These are phyloP conservation scores for Trissolcus brochymenae DNA, from an alignment of 2,888 invertebrate species.

Conservation along the genomic window DNA sequence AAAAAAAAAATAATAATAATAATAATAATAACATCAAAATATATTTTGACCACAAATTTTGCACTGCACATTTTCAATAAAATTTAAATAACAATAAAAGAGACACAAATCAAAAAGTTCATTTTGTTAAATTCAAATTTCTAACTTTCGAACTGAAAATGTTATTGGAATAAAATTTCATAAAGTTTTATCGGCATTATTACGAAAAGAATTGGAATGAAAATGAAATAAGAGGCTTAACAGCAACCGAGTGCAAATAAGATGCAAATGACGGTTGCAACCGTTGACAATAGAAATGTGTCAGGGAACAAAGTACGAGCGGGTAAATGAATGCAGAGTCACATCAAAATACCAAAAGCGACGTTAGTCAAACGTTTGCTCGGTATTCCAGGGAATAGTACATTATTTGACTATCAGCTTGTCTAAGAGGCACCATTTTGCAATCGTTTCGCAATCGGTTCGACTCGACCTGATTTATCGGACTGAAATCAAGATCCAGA, in stretches of 20 bases:
- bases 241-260: conserved; percentile 44
- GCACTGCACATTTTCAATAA: too few relatives aligned
- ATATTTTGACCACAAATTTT: too few relatives aligned
- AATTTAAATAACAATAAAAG: too few relatives aligned
- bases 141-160: too few relatives aligned
- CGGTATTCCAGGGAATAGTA: conserved; percentile 48
- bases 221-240: neutral
- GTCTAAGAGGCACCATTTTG: conserved; percentile 57
- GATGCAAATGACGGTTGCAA: conserved; percentile 44
- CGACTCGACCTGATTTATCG: conserved; percentile 58
- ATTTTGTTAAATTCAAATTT: too few relatives aligned
- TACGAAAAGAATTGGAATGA: too few relatives aligned
- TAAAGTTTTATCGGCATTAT: too few relatives aligned
- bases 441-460: conserved; percentile 58
- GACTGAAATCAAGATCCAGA: conserved; percentile 58
- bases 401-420: conserved; percentile 57
- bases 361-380: conserved; percentile 35
- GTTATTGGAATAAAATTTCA: too few relatives aligned
- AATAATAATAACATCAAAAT: too few relatives aligned
- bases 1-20: too few relatives aligned
- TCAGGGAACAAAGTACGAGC: conserved; percentile 49
- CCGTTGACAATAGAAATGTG: conserved; percentile 47
- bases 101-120: too few relatives aligned
- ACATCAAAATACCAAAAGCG: conserved; percentile 44
- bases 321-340: conserved; percentile 27